A percentile compares a stretch with the other conserved stretches of the same genome.
Evolutionary conservation across 2,797 vertebrate species (phyloP).

Genomic region (Muscicapa striata): DNA sequence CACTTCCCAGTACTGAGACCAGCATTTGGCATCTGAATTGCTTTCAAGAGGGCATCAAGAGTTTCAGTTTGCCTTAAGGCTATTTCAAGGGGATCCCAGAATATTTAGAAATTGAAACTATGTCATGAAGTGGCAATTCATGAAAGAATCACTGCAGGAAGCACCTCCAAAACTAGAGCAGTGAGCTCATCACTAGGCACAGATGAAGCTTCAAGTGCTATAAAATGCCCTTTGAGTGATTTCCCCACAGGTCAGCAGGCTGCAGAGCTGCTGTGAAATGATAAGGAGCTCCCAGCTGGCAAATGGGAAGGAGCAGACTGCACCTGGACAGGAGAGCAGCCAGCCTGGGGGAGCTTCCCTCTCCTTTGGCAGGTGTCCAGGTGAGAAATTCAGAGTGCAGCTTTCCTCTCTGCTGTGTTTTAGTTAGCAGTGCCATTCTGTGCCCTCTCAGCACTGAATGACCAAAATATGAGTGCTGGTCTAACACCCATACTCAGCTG

Average conservation of each 20-base stretch:
- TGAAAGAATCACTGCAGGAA: slow-evolving; percentile 1
- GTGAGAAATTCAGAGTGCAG: neutral
- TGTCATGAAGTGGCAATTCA: neutral
- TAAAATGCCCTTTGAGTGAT: neutral
- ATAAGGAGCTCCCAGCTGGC: neutral
- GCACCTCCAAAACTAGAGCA: neutral
- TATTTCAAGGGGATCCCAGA: neutral
- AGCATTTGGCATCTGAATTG: neutral
- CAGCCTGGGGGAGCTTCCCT: neutral
- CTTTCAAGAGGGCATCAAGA: neutral
- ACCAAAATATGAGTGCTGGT: too few relatives aligned
- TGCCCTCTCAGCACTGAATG: neutral
- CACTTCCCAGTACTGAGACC: neutral
- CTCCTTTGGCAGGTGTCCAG: neutral
- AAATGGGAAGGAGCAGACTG: neutral
- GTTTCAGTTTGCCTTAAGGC: neutral
- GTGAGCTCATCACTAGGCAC: neutral
- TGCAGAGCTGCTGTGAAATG: neutral
- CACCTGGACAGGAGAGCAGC: neutral
- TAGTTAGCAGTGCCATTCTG: neutral
- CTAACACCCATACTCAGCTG: too few relatives aligned
- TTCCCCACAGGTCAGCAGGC: neutral
- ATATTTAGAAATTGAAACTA: neutral
- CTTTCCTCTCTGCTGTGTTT: rapidly evolving
- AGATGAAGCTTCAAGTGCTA: neutral